phyloP scores from a whole-genome alignment of 2,113 vertebrate species.

The Cisticola juncidis region DNA sequence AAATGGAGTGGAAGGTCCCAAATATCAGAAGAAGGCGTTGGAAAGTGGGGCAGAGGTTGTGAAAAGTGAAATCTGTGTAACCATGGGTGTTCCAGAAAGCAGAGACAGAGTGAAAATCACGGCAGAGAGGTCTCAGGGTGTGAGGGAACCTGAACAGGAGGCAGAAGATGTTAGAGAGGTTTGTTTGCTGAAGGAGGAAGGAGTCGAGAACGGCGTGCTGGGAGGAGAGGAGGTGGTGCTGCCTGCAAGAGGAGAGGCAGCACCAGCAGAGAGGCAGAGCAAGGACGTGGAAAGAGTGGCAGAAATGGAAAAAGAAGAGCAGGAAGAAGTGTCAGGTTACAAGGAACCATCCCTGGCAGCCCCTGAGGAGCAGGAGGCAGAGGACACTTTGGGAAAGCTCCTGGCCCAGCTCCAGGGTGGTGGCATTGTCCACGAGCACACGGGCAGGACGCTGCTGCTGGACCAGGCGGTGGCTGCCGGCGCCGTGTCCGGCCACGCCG shows the following conservation, averaged over 20 bases:
- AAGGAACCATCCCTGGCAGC: neutral
- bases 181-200: neutral
- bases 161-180: neutral
- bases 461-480: constrained; percentile 83
- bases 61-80: constrained; percentile 3
- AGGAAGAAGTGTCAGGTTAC: neutral
- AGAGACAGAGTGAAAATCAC: neutral
- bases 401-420: constrained; percentile 78
- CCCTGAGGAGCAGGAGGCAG: constrained; percentile 35
- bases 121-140: neutral
- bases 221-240: neutral
- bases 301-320: neutral
- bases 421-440: constrained; percentile 77
- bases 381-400: constrained; percentile 70
- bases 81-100: neutral
- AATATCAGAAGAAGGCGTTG: neutral
- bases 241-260: neutral
- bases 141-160: neutral
- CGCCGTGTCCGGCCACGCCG: constrained; percentile 80
- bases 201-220: neutral
- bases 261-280: neutral
- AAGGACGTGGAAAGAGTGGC: accelerated
- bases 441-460: constrained; percentile 79
- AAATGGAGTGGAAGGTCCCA: neutral
- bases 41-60: neutral